Percentiles rank a stretch among this genome's conserved stretches.
phyloP scores from a whole-genome alignment of 2,797 vertebrate species.

The Danio tinwini region DNA sequence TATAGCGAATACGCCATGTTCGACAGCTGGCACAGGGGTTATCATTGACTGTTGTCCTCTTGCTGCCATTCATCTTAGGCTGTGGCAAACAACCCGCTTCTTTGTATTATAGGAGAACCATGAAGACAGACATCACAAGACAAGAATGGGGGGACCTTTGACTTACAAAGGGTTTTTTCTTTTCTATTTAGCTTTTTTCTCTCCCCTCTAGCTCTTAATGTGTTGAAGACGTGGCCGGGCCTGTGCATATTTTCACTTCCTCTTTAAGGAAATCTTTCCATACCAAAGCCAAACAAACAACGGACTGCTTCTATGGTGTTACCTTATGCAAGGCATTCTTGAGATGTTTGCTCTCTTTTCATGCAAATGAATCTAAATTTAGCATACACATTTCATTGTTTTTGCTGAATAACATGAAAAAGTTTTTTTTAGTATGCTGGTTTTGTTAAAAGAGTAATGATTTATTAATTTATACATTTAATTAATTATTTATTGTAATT shows the following conservation, averaged over 20 bases:
- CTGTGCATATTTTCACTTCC: constrained; percentile 84
- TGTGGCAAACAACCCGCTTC: constrained; percentile 41
- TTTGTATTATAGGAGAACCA: constrained; percentile 50
- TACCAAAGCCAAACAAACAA: constrained; percentile 76
- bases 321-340: constrained; percentile 67
- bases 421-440: background rate
- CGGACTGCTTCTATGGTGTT: constrained; percentile 60
- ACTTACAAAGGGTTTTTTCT: constrained; percentile 65
- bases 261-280: constrained; percentile 76
- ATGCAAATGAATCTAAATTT: constrained; percentile 43
- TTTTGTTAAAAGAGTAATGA: background rate
- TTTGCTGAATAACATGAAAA: background rate
- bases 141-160: constrained; percentile 62
- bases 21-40: constrained; percentile 31
- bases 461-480: background rate
- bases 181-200: constrained; percentile 46
- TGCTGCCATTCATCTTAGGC: constrained; percentile 34
- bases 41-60: constrained; percentile 38
- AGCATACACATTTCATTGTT: constrained; percentile 25
- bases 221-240: constrained; percentile 70
- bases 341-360: constrained; percentile 63
- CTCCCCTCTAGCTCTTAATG: constrained; percentile 52
- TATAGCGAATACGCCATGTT: constrained; percentile 4
- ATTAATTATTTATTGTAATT: background rate
- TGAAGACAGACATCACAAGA: constrained; percentile 74